Evolutionary conservation across 2,113 vertebrate genomes (phyloP), one percentile per base, ranked within the genome.

Genomic region (Alosa alosa): DNA sequence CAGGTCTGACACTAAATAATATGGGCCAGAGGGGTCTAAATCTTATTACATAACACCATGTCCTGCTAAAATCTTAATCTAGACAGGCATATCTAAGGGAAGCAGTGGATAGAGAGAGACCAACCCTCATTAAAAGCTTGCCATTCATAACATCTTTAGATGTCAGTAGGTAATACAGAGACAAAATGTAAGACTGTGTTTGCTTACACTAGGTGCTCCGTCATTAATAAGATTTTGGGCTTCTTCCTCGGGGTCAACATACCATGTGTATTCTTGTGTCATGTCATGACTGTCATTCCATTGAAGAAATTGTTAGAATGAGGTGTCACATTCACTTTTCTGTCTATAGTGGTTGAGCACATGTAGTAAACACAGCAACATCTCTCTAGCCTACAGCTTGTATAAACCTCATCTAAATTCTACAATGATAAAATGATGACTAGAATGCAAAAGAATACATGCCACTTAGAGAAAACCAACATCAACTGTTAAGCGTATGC

Each of bases 31-130:
- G 81, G 81, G 81, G 82, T 81, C 60, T 81, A 57, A 72, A 83
- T 50, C 60, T 84, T 85, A 82, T 90, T 90, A 86, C 44, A 82
- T 87, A 86, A 90, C 72, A 82, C 31, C n/a, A 0, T 82, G 44
- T 82, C 55, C 52, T 72, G 45, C 55, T 82, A 50, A 84, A 84
- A 81, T 86, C 64, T 88, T 83, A 46, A 85, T 81, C 31, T 84
- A 84, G 25, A 81, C 75, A n/a, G 68, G 64, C 25, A 72, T 72
- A 72, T 72, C 64, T 72, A 13, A 31, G 25, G 25, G 64, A 31
- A 15, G 25, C 64, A 25, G n/a, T 36, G 64, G 3, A 49, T 22
- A 20, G n/a, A 10, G 8, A 31, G 64, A 31, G n/a, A 13, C 8
- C 25, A 72, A 15, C 10, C 25, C 64, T 72, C 64, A 25, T 36